A percentile compares a stretch with the other conserved stretches of the same genome.
Evolutionary conservation across 1,140 invertebrate genomes (phyloP).

Genomic region (Cephus cinctus): DNA sequence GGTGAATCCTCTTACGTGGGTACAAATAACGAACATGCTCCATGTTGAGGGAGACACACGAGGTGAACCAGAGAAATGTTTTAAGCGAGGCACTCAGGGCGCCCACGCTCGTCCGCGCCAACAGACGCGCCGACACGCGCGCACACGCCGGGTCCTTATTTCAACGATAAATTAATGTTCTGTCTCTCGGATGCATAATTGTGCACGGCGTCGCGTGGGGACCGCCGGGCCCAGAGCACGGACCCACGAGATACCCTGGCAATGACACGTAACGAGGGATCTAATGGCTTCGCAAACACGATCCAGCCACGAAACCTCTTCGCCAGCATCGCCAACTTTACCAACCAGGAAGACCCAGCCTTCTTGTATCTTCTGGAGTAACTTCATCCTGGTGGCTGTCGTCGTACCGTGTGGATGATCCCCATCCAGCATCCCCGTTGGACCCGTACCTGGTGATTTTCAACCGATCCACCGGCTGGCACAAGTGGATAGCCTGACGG

Average conservation of each 20-base stretch:
- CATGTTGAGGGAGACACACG: conserved; percentile 28
- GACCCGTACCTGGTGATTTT: too few species aligned
- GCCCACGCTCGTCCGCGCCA: conserved; percentile 46
- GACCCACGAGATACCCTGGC: conserved; percentile 24
- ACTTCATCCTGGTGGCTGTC: too few species aligned
- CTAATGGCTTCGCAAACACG: conserved; percentile 39
- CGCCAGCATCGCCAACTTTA: too few species aligned
- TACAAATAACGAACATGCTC: conserved; percentile 55
- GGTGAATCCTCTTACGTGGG: conserved; percentile 48
- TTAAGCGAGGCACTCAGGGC: conserved; percentile 48
- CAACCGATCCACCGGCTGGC: too few species aligned
- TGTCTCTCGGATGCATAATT: conserved; percentile 52
- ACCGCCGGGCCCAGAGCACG: too few species aligned
- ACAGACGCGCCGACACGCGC: conserved; percentile 53
- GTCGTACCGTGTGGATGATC: too few species aligned
- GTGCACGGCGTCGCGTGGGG: too few species aligned
- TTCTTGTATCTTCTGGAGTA: too few species aligned
- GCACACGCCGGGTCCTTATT: conserved; percentile 51
- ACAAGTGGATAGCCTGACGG: too few species aligned
- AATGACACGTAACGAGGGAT: conserved; percentile 45
- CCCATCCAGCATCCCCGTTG: too few species aligned
- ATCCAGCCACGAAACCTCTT: too few species aligned
- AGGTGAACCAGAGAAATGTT: conserved; percentile 55
- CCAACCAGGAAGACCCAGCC: too few species aligned
- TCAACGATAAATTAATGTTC: conserved; percentile 54